These are phyloP conservation scores for Aspiorhynchus laticeps DNA, from an alignment of 2,113 vertebrate species.

Conservation along the genomic window DNA sequence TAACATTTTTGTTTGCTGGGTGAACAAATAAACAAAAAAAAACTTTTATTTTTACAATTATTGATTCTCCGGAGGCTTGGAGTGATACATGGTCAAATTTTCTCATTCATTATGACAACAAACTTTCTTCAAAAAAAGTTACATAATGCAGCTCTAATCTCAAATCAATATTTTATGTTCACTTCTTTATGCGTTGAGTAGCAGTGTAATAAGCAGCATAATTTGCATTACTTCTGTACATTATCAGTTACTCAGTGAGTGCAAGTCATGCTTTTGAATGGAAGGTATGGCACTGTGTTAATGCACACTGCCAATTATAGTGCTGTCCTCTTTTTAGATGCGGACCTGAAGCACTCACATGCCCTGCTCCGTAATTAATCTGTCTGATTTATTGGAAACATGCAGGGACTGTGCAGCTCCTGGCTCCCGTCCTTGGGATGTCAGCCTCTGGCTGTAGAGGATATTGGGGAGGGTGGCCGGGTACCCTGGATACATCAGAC, in stretches of 20 bases:
- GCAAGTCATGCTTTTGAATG: background rate
- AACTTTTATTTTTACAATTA: background rate
- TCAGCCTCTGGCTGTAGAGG: background rate
- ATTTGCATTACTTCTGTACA: background rate
- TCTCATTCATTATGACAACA: background rate
- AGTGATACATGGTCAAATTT: background rate
- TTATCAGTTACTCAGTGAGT: background rate
- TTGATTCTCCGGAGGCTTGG: background rate
- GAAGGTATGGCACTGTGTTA: conserved; percentile 7
- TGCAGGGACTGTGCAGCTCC: conserved; percentile 23
- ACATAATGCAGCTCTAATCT: background rate
- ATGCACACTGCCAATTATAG: conserved; percentile 16
- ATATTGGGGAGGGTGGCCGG: background rate
- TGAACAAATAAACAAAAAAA: background rate
- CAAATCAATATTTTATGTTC: background rate
- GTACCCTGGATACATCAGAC: conserved; percentile 42
- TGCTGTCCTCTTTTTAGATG: conserved; percentile 18
- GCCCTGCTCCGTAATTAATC: background rate
- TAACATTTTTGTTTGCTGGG: background rate
- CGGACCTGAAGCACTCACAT: conserved; percentile 20
- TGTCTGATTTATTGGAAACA: conserved; percentile 34
- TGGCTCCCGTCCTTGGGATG: conserved; percentile 30
- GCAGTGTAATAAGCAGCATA: background rate
- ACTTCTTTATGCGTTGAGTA: background rate
- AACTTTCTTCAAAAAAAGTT: background rate